A percentile compares a stretch with the other conserved stretches of the same genome.
Conservation (phyloP, 2,797 vertebrate species). For the Falco concolor region DNA sequence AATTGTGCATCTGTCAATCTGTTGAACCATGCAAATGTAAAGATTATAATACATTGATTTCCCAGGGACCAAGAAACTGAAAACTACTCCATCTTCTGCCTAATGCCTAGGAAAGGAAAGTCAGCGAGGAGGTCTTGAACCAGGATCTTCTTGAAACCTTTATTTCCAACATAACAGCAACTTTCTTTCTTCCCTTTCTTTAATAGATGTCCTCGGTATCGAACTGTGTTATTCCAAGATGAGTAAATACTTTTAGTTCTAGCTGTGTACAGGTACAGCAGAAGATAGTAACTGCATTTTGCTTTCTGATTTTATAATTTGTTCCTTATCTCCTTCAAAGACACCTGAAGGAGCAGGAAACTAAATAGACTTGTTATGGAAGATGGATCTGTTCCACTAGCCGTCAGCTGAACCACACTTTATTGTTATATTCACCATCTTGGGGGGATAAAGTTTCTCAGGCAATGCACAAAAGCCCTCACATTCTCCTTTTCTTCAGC, state of each 20-base stretch:
- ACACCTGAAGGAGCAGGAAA: neutral
- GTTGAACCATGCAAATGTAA: constrained; percentile 6
- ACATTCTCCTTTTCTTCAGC: neutral
- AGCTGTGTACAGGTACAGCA: neutral
- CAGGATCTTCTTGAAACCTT: constrained; percentile 30
- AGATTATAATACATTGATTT: constrained; percentile 27
- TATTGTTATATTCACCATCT: neutral
- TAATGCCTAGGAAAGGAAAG: constrained; percentile 18
- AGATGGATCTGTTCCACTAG: neutral
- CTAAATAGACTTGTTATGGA: neutral
- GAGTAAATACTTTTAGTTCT: neutral
- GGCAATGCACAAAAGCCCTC: neutral
- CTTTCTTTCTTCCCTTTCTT: neutral
- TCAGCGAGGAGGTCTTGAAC: constrained; percentile 29
- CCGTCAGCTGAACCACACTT: neutral
- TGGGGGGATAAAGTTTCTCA: neutral
- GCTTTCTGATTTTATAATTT: neutral
- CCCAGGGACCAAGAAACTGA: constrained; percentile 27
- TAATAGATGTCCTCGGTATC: neutral
- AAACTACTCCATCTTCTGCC: constrained; percentile 18
- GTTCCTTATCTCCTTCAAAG: neutral
- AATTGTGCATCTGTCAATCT: neutral
- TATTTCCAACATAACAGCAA: neutral
- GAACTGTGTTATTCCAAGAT: neutral
- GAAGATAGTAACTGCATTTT: neutral